Conservation (phyloP, 2,113 vertebrate species). For the Tricholaema leucomelas region DNA sequence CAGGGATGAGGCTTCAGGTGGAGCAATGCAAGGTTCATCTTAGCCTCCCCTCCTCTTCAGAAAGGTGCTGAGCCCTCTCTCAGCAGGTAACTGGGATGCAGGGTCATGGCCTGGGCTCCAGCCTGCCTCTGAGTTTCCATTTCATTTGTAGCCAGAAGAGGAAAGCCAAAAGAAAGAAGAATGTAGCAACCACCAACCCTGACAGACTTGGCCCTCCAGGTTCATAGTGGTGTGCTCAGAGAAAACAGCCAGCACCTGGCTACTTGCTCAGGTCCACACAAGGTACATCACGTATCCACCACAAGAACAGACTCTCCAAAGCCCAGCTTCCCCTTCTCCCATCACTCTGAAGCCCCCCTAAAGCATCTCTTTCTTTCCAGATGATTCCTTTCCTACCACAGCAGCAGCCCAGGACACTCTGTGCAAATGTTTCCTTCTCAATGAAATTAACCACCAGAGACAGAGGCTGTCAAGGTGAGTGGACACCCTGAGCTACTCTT, state of each 20-base stretch:
- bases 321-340: background rate
- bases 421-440: background rate
- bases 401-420: background rate
- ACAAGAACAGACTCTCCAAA: rapidly evolving
- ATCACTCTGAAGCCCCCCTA: background rate
- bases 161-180: background rate
- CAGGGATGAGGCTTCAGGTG: too few relatives aligned
- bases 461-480: background rate
- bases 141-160: rapidly evolving
- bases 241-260: rapidly evolving
- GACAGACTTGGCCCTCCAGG: rapidly evolving
- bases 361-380: background rate
- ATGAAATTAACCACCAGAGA: slow-evolving; percentile 11
- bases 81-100: background rate
- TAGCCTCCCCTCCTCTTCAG: background rate
- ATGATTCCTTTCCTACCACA: background rate
- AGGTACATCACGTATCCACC: rapidly evolving
- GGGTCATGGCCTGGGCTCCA: too few relatives aligned
- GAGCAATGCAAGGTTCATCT: background rate
- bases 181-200: background rate
- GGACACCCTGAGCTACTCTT: background rate
- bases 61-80: background rate
- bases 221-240: rapidly evolving
- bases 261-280: rapidly evolving
- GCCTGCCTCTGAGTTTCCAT: rapidly evolving